These are phyloP conservation scores for Pogonomyrmex californicus DNA, from an alignment of 1,140 invertebrate genomes.

Conservation along the genomic window DNA sequence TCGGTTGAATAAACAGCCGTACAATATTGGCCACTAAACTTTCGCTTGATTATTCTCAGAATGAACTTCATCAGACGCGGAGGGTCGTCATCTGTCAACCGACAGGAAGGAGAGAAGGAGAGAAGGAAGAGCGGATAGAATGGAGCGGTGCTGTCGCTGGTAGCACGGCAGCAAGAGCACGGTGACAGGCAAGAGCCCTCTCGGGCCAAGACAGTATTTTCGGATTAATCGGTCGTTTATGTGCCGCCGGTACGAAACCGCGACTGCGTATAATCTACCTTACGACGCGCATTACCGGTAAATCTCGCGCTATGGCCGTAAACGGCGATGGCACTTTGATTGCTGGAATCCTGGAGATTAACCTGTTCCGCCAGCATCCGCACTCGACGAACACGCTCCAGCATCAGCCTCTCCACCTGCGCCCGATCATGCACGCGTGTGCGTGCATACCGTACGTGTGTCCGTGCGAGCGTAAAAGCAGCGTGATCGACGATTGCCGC, in stretches of 20 bases:
- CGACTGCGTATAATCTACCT: conserved; percentile 72
- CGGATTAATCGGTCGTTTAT: conserved; percentile 83
- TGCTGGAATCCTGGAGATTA: conserved; percentile 80
- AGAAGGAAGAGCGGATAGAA: background rate
- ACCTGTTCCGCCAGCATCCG: conserved; percentile 77
- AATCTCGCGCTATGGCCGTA: conserved; percentile 80
- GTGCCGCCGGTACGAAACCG: conserved; percentile 66
- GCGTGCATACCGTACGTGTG: background rate
- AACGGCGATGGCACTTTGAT: conserved; percentile 78
- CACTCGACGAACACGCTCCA: conserved; percentile 13
- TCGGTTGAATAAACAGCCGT: conserved; percentile 70
- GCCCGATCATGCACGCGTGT: background rate
- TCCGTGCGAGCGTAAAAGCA: conserved; percentile 39
- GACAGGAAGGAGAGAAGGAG: background rate
- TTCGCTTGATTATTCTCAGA: conserved; percentile 74
- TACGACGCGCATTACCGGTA: conserved; percentile 81
- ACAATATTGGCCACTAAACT: conserved; percentile 65
- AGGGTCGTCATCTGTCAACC: conserved; percentile 63
- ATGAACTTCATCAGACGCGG: conserved; percentile 32
- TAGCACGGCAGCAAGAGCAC: background rate
- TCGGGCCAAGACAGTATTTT: conserved; percentile 78
- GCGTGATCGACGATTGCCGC: conserved; percentile 46
- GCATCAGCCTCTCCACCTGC: conserved; percentile 50
- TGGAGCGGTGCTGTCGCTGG: background rate
- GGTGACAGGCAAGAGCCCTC: background rate